phyloP scores from a whole-genome alignment of 2,888 invertebrate genomes.

The Abrostola tripartita region DNA sequence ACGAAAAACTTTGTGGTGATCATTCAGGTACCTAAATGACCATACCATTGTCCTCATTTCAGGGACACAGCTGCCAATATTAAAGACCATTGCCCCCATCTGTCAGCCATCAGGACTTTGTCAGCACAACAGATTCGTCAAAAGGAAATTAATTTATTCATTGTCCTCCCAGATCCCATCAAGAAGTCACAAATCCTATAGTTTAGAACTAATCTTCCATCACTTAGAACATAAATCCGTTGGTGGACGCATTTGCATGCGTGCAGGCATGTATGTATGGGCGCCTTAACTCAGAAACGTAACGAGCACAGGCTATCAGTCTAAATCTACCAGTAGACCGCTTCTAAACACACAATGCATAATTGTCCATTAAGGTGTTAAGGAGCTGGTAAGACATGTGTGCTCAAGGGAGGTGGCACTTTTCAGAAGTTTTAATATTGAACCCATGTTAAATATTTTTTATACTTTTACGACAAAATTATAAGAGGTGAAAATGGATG shows the following conservation, averaged over 20 bases:
- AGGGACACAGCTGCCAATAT: not conserved
- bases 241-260: constrained; percentile 57
- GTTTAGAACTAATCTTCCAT: constrained; percentile 51
- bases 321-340: constrained; percentile 68
- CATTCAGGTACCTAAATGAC: not conserved
- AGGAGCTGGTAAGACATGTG: constrained; percentile 36
- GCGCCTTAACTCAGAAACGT: constrained; percentile 61
- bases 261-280: constrained; percentile 67
- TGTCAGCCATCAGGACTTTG: not conserved
- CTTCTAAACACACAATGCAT: constrained; percentile 75
- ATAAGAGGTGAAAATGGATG: too few species aligned
- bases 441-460: too few species aligned
- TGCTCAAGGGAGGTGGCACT: constrained; percentile 27
- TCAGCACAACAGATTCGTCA: constrained; percentile 28
- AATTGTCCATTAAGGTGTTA: constrained; percentile 72
- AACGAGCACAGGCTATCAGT: constrained; percentile 72
- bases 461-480: too few species aligned
- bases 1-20: not conserved
- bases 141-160: constrained; percentile 36
- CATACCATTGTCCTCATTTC: not conserved
- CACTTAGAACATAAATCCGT: constrained; percentile 49
- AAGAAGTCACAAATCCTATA: constrained; percentile 41
- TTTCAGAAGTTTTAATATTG: constrained; percentile 1
- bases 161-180: constrained; percentile 35
- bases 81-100: constrained; percentile 5